Conservation (phyloP, 2,797 vertebrate species). For the Prionace glauca region DNA sequence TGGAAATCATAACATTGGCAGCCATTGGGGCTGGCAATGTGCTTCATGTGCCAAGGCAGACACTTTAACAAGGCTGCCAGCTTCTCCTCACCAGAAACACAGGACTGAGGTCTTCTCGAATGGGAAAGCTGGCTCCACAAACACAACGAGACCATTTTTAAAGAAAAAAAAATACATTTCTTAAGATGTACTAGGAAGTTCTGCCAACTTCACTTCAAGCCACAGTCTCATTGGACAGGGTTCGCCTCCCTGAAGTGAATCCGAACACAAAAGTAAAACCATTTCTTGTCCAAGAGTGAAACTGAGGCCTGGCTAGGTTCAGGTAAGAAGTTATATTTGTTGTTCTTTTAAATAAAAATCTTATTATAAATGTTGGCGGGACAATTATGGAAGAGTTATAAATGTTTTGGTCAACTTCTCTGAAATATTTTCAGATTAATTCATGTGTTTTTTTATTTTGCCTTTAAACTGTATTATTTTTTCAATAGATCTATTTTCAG, state of each 20-base stretch:
- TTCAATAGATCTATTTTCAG: neutral
- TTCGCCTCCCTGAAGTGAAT: neutral
- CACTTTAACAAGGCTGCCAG: neutral
- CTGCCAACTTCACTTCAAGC: neutral
- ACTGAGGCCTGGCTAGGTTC: neutral
- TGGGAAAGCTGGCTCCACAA: neutral
- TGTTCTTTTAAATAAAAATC: no score
- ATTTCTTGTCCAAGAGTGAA: neutral
- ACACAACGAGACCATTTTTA: neutral
- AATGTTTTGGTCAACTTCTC: neutral
- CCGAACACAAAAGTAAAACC: neutral
- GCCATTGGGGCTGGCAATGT: neutral
- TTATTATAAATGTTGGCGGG: neutral
- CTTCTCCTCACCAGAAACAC: neutral
- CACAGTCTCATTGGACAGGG: neutral
- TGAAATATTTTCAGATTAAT: neutral
- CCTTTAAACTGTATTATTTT: no score
- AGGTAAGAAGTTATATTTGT: neutral
- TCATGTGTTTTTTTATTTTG: neutral
- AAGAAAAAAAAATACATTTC: neutral
- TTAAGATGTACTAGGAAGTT: neutral
- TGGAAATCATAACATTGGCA: conserved; percentile 26
- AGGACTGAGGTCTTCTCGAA: neutral
- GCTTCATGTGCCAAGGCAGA: no score
- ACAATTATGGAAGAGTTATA: neutral